These are phyloP conservation scores for Drosophila pegasa DNA, from an alignment of 2,888 invertebrate species.

Conservation along the genomic window DNA sequence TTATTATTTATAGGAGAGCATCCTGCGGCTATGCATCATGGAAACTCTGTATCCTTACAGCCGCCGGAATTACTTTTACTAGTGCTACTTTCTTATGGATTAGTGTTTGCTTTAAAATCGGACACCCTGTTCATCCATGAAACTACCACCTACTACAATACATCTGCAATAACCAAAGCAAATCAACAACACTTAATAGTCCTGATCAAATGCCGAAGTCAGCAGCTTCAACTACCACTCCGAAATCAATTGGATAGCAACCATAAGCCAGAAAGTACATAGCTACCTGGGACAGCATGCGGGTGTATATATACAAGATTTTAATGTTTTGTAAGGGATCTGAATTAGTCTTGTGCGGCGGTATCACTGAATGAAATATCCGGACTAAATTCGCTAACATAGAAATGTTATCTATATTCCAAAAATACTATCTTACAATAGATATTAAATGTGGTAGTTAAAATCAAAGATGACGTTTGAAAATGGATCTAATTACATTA, in stretches of 20 bases:
- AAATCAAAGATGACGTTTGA: conserved; percentile 1
- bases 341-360: not conserved
- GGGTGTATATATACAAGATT: conserved; percentile 1
- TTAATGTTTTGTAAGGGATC: conserved; percentile 7
- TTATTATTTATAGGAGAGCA: conserved; percentile 89
- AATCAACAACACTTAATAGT: not conserved
- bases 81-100: conserved; percentile 72
- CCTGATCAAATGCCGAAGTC: conserved; percentile 2
- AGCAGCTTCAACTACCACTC: not conserved
- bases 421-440: conserved; percentile 17
- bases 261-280: conserved; percentile 47
- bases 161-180: conserved; percentile 7
- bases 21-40: conserved; percentile 94
- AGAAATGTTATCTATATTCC: conserved; percentile 32
- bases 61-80: conserved; percentile 72
- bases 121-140: conserved; percentile 5
- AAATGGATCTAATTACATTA: not conserved
- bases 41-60: conserved; percentile 83
- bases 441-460: conserved; percentile 2
- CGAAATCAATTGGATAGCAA: not conserved
- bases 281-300: conserved; percentile 33
- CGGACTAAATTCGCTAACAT: conserved; percentile 27
- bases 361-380: not conserved
- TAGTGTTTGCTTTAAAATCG: conserved; percentile 62
- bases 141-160: conserved; percentile 4